Evolutionary conservation across 1,140 invertebrate species (phyloP).

Genomic region (Lasioglossum albipes): DNA sequence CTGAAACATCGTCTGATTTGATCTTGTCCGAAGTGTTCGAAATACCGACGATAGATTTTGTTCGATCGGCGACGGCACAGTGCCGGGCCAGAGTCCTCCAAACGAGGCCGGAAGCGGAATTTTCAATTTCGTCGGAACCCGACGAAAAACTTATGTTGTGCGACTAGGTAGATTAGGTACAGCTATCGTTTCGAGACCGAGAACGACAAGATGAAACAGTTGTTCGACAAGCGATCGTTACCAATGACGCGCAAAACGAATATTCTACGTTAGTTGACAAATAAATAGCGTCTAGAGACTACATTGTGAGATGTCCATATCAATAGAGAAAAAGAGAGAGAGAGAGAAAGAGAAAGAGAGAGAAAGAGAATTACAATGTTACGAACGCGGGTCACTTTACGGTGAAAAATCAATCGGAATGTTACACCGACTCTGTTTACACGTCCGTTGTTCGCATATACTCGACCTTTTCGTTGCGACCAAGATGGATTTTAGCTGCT

Average conservation of each 20-base stretch:
- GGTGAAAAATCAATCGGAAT: background rate
- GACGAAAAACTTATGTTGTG: too few relatives aligned
- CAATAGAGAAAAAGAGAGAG: background rate
- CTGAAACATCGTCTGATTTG: conserved; percentile 13
- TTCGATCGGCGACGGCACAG: too few relatives aligned
- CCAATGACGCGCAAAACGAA: background rate
- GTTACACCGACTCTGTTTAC: conserved; percentile 62
- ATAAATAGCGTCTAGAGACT: too few relatives aligned
- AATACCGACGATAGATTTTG: too few relatives aligned
- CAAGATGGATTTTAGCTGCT: conserved; percentile 50
- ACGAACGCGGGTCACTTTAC: background rate
- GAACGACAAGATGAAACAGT: too few relatives aligned
- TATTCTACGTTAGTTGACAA: background rate
- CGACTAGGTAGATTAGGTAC: too few relatives aligned
- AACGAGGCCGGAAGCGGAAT: too few relatives aligned
- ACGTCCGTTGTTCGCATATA: conserved; percentile 48
- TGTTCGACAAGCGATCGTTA: background rate
- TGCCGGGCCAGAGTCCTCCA: too few relatives aligned
- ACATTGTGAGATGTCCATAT: background rate
- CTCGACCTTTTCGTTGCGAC: conserved; percentile 51
- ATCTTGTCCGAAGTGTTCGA: background rate
- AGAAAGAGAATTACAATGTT: background rate
- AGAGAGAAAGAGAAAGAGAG: too few relatives aligned
- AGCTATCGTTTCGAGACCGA: too few relatives aligned
- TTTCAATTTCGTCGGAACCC: too few relatives aligned